Base-by-base conservation (phyloP, 2,797 vertebrate genomes). In the Anguilla obscura region DNA sequence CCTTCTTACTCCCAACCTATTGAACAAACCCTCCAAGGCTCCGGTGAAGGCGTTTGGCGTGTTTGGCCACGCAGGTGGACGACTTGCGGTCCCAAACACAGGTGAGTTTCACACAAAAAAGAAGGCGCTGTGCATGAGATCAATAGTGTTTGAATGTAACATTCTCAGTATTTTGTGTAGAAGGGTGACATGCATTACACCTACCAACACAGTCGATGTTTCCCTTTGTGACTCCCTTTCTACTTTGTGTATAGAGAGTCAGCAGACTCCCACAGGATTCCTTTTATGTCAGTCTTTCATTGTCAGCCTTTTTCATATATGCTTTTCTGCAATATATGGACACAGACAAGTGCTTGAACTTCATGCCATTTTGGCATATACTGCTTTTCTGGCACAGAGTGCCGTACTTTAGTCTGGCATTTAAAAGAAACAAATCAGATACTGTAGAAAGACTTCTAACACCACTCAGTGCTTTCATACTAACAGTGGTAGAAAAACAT, bases 31-130 rank as follows among this genome's bases (percentile, higher is more conserved):
- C 79, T 91, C 92, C 82, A 94, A 94, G 87, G 96, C 96, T 0
- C 94, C 95, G 7, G 95, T 97, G 91, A 98, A 95, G 93, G 97
- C 96, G 0, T 94, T 95, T 0, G 97, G 97, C 0, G 92, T 97
- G 80, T 98, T 99, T 66, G 97, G 97, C 33, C 97, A 98, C 76
- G 95, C 96, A 33, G 98, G 98, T 84, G 98, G 98, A 2, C 94
- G 97, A 83, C 91, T 99, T 89, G 96, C 98, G 91, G 95, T 98
- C 60, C 98, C 98, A 0, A 98, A 98, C 93, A 97, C 98, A 96
- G 98, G 98, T 98, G 90, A 91, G 95, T 27, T 85, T 14, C 48
- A 6, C 21, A 84, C 16, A n/a, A 48, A 82, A 48, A 82, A 48
- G 79, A 82, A 82, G 18, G 36, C 40, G 7, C 4, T 40, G 14